phyloP scores from a whole-genome alignment of 1,140 invertebrate genomes.

The Anthonomus grandis region DNA sequence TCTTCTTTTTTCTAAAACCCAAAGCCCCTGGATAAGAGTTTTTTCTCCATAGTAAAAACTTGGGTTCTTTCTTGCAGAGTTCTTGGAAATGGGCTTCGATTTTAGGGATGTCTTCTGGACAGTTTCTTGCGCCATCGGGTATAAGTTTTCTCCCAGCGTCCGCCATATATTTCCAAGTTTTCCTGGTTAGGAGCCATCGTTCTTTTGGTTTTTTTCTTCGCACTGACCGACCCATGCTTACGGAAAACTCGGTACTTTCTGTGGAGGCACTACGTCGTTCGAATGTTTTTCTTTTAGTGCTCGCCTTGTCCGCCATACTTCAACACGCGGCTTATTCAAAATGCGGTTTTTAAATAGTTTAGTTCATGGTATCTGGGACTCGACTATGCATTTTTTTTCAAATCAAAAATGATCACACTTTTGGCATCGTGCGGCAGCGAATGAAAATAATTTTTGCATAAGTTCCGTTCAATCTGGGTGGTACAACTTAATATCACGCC shows the following conservation, averaged over 20 bases:
- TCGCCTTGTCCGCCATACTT: constrained; percentile 41
- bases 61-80: constrained; percentile 70
- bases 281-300: constrained; percentile 36
- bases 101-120: constrained; percentile 68
- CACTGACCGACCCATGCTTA: constrained; percentile 52
- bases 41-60: constrained; percentile 78
- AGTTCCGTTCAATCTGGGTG: constrained; percentile 18
- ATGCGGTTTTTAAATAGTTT: constrained; percentile 2
- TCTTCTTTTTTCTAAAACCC: constrained; percentile 54
- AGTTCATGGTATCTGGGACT: constrained; percentile 8
- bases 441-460: constrained; percentile 19
- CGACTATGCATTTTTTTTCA: constrained; percentile 3
- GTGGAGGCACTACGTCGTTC: constrained; percentile 42
- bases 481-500: constrained; percentile 8
- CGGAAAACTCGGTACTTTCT: constrained; percentile 42
- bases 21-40: constrained; percentile 71
- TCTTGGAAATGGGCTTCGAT: constrained; percentile 82
- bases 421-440: constrained; percentile 8
- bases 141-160: constrained; percentile 81
- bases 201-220: constrained; percentile 63
- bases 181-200: constrained; percentile 80
- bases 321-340: neutral
- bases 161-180: constrained; percentile 88
- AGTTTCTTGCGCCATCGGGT: constrained; percentile 69
- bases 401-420: constrained; percentile 2